Base-by-base conservation (phyloP, 1,140 invertebrate genomes). In the Megalonaias nervosa region DNA sequence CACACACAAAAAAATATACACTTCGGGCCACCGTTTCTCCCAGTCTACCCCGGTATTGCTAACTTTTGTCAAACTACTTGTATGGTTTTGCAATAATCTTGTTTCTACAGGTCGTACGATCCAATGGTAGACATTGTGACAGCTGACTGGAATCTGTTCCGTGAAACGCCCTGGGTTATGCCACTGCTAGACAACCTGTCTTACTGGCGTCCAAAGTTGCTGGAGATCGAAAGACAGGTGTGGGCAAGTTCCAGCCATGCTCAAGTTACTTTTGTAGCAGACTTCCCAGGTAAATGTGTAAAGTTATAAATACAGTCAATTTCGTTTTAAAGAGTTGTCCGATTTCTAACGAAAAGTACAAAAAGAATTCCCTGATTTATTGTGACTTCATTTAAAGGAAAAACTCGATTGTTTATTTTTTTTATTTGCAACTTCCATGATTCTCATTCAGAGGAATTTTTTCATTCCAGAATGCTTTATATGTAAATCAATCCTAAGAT, bases 231-330 rank as follows among this genome's bases (percentile, higher is more conserved):
- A 76, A 88, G 92, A 16, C 91, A 94, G 9, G 93, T 96, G 0
- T 60, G 74, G 60, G 66, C 77, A 17, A 75, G 71, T 94, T 80
- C 70, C 67, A 85, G 80, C 59, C 71, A 82, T 60, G 84, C 93
- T 16, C 94, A 97, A 86, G 94, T 96, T 0, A 89, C 97, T 9
- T 98, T 98, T 90, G 93, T 97, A 1, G 96, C 96, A 3, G 97
- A 98, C 91, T 97, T 97, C 91, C 96, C 96, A 68, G 95, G 95
- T 93, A 91, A 84, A 61, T 71, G 11, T 21, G 38, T 48, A 6
- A 48, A 48, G 6, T 48, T 48, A 48, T 48, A 11, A 48, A 48
- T 48, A 48, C 38, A 48, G 5, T 48, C 38, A 48, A 48, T 48
- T 0, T 48, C 38, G 38, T 48, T 48, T 48, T 48, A 48, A 48